phyloP scores from a whole-genome alignment of 2,797 vertebrate species.

The Scolopax bukidnonensis region DNA sequence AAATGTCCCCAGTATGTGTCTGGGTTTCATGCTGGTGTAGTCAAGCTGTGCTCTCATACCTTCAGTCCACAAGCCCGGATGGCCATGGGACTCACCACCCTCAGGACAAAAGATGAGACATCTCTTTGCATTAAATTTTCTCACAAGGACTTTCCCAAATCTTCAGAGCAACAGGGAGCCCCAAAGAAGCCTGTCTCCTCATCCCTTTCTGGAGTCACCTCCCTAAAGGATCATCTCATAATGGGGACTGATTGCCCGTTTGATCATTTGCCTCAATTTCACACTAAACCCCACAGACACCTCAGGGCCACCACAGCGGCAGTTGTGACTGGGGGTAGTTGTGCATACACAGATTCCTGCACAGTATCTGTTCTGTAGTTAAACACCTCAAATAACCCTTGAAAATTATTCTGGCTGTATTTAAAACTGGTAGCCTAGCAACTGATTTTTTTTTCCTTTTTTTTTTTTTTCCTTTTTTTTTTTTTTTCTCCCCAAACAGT shows the following conservation, averaged over 20 bases:
- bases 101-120: not conserved
- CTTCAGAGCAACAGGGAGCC: not conserved
- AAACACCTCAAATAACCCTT: conserved; percentile 64
- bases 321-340: not conserved
- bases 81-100: not conserved
- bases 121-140: not conserved
- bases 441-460: not conserved
- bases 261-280: not conserved
- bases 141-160: not conserved
- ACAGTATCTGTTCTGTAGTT: not conserved
- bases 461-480: not conserved
- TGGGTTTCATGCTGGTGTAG: not conserved
- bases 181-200: not conserved
- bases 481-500: not conserved
- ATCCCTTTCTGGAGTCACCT: not conserved
- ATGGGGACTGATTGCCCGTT: not conserved
- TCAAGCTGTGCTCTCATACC: not conserved
- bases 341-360: not conserved
- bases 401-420: conserved; percentile 49
- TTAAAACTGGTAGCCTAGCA: conserved; percentile 59
- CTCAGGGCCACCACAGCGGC: not conserved
- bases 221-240: not conserved
- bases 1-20: not conserved
- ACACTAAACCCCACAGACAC: not conserved
- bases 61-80: not conserved